Conservation (phyloP, 2,113 vertebrate species). For the Microtus ochrogaster region DNA sequence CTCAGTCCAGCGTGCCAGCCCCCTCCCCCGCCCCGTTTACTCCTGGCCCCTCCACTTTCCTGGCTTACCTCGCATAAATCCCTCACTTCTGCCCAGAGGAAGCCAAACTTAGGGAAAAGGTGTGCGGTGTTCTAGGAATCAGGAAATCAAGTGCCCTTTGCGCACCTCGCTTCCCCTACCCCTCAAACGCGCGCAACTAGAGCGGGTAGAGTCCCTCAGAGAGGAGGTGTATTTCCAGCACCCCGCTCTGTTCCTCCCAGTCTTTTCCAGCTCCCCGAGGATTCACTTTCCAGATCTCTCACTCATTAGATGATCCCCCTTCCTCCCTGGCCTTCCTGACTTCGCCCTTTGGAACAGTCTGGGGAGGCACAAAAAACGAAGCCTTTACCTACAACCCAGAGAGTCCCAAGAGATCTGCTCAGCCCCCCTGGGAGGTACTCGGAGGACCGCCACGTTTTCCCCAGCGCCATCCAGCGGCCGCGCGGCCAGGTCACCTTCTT, state of each 20-base stretch:
- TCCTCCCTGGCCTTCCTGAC: neutral
- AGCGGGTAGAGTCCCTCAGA: neutral
- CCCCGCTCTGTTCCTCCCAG: too few species aligned
- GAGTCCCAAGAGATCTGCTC: neutral
- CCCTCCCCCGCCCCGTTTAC: neutral
- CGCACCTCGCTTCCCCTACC: neutral
- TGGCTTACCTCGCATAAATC: neutral
- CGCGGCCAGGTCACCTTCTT: neutral
- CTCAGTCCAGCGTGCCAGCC: neutral
- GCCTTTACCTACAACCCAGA: neutral
- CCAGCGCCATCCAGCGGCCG: slow-evolving; percentile 82
- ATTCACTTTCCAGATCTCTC: neutral
- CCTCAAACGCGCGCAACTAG: too few species aligned
- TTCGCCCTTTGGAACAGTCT: neutral
- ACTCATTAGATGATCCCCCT: neutral
- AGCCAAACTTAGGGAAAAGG: neutral
- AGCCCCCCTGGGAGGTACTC: neutral
- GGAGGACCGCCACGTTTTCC: neutral
- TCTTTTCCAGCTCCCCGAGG: neutral
- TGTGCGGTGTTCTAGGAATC: rapidly evolving
- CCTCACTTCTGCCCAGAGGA: neutral
- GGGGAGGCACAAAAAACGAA: neutral
- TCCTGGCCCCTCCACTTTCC: neutral
- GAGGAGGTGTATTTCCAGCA: neutral
- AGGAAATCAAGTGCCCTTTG: neutral